Conservation (phyloP, 2,113 vertebrate genomes). For the Zosterops borbonicus region DNA sequence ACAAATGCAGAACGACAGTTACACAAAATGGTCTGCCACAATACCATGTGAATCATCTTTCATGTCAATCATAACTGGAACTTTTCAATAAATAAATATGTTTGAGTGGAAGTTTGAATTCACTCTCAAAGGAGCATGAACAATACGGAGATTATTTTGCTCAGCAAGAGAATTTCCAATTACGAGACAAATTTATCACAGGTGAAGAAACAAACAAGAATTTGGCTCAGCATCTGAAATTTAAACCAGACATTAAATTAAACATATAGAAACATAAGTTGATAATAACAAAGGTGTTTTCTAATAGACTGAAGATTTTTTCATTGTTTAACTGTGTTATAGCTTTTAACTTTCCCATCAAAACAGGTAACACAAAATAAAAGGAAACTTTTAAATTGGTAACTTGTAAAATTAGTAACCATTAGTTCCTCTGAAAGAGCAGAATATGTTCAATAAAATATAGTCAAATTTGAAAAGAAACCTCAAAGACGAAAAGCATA, state of each 20-base stretch:
- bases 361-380: neutral
- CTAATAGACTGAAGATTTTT: neutral
- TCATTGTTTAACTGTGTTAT: neutral
- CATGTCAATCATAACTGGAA: neutral
- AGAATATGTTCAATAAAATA: neutral
- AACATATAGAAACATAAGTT: neutral
- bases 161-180: neutral
- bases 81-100: neutral
- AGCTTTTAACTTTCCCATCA: neutral
- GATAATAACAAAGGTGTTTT: neutral
- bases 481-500: neutral
- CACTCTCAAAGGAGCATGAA: neutral
- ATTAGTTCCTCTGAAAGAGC: neutral
- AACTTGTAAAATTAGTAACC: neutral
- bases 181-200: neutral
- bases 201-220: neutral
- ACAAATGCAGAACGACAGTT: neutral
- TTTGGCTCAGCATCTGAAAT: neutral
- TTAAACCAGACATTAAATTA: neutral
- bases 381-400: neutral
- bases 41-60: neutral
- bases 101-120: neutral
- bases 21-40: neutral
- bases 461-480: neutral
- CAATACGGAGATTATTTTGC: neutral